Base-by-base conservation (phyloP, 2,113 vertebrate genomes). In the Catagonus wagneri region DNA sequence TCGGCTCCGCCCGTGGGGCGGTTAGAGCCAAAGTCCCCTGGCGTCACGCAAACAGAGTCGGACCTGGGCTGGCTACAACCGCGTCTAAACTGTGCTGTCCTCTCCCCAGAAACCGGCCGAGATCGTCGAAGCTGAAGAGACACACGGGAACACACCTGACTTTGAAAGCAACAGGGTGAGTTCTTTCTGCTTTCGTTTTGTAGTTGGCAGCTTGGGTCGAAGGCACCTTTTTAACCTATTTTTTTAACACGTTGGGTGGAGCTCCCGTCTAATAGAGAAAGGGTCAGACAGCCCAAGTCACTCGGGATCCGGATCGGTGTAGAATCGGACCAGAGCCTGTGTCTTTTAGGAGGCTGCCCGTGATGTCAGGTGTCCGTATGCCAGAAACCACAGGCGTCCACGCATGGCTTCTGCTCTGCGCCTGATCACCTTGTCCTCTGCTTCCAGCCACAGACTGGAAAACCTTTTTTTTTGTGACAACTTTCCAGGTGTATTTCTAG, bases 91-190 rank as follows among this genome's bases (percentile, higher is more conserved):
- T 1, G 0, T 0, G 22, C 8, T 7, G 0, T 68, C 86, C 58
- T 44, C 2, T 54, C 25, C 56, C 13, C 29, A 97, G 44, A 25
- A 44, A 52, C 84, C 78, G 27, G 56, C 68, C 10, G 65, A 97
- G 80, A 79, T 79, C 1, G 27, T 97, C 1, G 95, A 98, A 60
- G 89, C 72, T 3, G 83, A 93, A 23, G 78, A 97, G 76, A 71
- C 60, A 58, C 2, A 1, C 3, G 8, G 3, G 2, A 1, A 6
- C 44, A 16, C 0, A 0, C 34, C 6, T 8, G 85, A 13, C 17
- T 6, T 14, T 17, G 66, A 83, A 34, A 36, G 23, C 14, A 14
- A 1, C 34, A 17, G 89, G 89, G 91, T 98, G 83, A 95, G 89
- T 74, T 56, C 12, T n/a, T 16, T 10, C 65, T 66, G 1, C 2